phyloP scores from a whole-genome alignment of 1,140 invertebrate genomes.

The Neodiprion lecontei region DNA sequence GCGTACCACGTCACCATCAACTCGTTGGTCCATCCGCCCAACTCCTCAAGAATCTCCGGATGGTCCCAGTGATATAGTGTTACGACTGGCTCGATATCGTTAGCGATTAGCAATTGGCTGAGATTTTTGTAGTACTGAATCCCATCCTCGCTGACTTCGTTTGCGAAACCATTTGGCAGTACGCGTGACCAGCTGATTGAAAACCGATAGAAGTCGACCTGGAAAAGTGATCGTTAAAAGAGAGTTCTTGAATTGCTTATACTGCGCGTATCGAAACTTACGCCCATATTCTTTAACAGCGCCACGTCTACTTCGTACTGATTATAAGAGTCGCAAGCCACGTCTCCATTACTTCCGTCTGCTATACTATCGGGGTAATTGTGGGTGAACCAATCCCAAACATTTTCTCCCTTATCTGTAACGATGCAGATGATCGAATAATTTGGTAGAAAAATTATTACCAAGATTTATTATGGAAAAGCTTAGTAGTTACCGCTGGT shows the following conservation, averaged over 20 bases:
- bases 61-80: conserved; percentile 51
- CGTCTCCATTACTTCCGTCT: conserved; percentile 64
- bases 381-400: too few species aligned
- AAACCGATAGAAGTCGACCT: conserved; percentile 29
- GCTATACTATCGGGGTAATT: conserved; percentile 20
- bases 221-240: conserved; percentile 38
- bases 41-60: conserved; percentile 43
- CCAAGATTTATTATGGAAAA: too few species aligned
- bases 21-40: conserved; percentile 53
- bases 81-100: conserved; percentile 15
- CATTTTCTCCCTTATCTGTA: conserved; percentile 14
- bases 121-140: neutral
- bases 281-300: conserved; percentile 37
- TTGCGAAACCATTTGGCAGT: too few species aligned
- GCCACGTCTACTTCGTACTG: conserved; percentile 36
- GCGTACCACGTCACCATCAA: too few species aligned
- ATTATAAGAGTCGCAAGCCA: conserved; percentile 63
- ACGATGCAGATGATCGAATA: too few species aligned
- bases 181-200: conserved; percentile 16
- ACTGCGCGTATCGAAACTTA: too few species aligned
- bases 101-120: conserved; percentile 24
- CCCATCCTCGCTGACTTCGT: too few species aligned
- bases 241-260: too few species aligned
- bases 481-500: conserved; percentile 51
- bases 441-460: too few species aligned